Conservation (phyloP, 2,888 invertebrate species). For the Diogma glabrata region DNA sequence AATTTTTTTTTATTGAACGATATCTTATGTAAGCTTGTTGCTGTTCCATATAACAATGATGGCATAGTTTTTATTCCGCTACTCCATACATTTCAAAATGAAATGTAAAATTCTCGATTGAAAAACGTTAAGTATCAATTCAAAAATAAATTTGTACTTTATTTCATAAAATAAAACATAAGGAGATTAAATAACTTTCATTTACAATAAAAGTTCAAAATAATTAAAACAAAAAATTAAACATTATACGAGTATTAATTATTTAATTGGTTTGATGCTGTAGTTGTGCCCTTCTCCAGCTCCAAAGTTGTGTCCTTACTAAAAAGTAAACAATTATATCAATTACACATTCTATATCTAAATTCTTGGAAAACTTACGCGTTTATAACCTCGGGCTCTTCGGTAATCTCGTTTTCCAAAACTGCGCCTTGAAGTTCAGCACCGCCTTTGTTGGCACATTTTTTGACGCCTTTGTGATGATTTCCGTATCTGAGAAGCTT, state of each 20-base stretch:
- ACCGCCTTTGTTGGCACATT: no score
- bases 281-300: not conserved
- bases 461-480: not conserved
- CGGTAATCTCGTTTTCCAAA: not conserved
- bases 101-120: slow-evolving; percentile 1
- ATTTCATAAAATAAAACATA: no score
- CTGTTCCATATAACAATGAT: not conserved
- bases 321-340: not conserved
- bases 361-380: not conserved
- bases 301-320: not conserved
- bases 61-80: slow-evolving; percentile 1
- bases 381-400: not conserved
- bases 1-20: not conserved
- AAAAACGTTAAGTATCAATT: not conserved
- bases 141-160: not conserved
- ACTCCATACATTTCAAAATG: not conserved
- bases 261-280: not conserved
- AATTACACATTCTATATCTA: not conserved
- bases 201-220: not conserved
- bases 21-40: not conserved
- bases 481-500: not conserved
- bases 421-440: not conserved
- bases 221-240: slow-evolving; percentile 3
- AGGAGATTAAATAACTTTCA: not conserved
- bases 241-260: not conserved